phyloP scores from a whole-genome alignment of 35 echinoderm and acorn worm species.

The Holothuria glaberrima region DNA sequence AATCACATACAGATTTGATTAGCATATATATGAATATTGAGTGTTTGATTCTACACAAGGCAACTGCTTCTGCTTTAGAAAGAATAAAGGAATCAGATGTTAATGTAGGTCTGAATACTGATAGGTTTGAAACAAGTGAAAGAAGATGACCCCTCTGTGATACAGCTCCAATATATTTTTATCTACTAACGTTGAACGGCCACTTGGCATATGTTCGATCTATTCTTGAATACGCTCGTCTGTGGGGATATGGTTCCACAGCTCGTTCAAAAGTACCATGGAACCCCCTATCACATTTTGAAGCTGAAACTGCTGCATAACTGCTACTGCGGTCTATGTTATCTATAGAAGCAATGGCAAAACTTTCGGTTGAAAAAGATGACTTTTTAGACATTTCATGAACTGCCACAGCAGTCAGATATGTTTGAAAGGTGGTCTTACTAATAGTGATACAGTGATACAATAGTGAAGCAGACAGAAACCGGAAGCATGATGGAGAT shows the following conservation, averaged over 20 bases:
- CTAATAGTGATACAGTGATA: slow-evolving; percentile 18
- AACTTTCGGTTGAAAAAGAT: background rate
- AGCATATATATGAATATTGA: background rate
- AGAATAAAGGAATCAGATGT: background rate
- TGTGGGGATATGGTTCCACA: background rate
- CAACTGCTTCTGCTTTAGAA: background rate
- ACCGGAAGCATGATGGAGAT: too few species aligned
- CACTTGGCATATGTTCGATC: too few species aligned
- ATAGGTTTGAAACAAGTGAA: background rate
- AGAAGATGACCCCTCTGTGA: background rate
- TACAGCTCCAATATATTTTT: background rate
- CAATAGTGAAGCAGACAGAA: background rate
- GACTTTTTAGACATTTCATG: slow-evolving; percentile 20
- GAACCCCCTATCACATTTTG: slow-evolving; percentile 8
- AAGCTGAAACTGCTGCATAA: slow-evolving; percentile 35
- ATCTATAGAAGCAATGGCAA: slow-evolving; percentile 58
- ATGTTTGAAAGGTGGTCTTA: background rate
- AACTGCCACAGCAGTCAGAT: slow-evolving; percentile 12
- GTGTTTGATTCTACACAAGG: background rate
- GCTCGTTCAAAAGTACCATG: slow-evolving; percentile 39
- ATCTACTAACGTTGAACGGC: too few species aligned
- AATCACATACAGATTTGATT: background rate
- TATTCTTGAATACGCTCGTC: too few species aligned
- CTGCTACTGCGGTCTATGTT: slow-evolving; percentile 42
- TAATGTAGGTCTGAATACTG: background rate